Conservation (phyloP, 2,113 vertebrate species). For the Oreochromis spilurus region DNA sequence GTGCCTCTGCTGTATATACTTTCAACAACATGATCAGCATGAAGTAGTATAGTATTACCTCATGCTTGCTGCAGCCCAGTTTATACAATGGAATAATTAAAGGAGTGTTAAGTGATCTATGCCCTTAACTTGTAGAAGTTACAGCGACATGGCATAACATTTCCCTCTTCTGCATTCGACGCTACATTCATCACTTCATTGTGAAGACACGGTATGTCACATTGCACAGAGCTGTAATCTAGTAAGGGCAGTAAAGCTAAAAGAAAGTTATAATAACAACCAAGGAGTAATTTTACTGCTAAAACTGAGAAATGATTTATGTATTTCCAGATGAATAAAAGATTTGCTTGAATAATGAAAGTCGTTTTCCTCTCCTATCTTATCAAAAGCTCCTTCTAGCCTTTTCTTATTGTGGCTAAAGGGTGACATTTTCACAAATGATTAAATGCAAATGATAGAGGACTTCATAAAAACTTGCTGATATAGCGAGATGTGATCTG, state of each 20-base stretch:
- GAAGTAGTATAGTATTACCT: neutral
- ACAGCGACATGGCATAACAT: neutral
- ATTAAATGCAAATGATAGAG: neutral
- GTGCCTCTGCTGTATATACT: constrained; percentile 2
- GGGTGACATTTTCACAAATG: neutral
- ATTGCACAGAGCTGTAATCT: neutral
- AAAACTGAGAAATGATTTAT: neutral
- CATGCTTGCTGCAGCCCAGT: neutral
- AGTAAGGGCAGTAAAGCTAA: neutral
- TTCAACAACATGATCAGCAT: neutral
- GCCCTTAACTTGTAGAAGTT: neutral
- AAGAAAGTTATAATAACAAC: neutral
- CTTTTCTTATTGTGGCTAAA: neutral
- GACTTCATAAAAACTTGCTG: neutral
- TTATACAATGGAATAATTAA: constrained; percentile 16
- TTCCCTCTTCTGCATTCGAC: neutral
- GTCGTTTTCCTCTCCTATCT: neutral
- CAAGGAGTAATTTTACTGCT: neutral
- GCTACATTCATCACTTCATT: neutral
- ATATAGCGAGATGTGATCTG: neutral
- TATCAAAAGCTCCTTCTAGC: neutral
- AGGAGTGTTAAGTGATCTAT: constrained; percentile 16
- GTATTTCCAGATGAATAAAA: neutral
- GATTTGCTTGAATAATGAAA: neutral
- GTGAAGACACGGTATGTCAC: neutral